Evolutionary conservation across 2,797 vertebrate species (phyloP).

Genomic region (Odontamblyopus rebecca): DNA sequence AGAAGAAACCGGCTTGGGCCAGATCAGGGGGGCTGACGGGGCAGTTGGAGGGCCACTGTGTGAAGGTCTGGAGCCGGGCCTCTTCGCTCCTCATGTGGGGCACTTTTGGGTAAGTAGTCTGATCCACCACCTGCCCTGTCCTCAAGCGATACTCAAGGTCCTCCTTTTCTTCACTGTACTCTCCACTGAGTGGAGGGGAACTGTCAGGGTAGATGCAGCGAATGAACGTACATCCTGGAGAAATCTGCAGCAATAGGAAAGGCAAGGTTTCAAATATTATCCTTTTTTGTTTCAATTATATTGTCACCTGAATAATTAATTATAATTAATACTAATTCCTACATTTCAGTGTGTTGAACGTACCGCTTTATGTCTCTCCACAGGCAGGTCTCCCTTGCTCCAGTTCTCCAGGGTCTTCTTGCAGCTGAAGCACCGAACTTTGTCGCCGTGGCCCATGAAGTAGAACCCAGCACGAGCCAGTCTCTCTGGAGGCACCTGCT

Average conservation of each 20-base stretch:
- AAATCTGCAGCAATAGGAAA: slow-evolving; percentile 61
- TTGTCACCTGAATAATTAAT: no score
- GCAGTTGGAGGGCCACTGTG: slow-evolving; percentile 78
- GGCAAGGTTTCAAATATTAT: no score
- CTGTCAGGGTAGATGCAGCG: slow-evolving; percentile 62
- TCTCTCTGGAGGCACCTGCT: slow-evolving; percentile 75
- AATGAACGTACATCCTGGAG: slow-evolving; percentile 88
- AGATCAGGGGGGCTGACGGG: slow-evolving; percentile 81
- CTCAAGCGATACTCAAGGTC: slow-evolving; percentile 80
- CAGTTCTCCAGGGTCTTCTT: slow-evolving; percentile 83
- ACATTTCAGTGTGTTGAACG: no score
- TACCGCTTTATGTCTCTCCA: slow-evolving; percentile 82
- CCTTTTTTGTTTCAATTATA: no score
- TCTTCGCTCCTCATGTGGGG: slow-evolving; percentile 88
- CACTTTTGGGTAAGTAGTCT: slow-evolving; percentile 78
- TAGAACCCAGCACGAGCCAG: slow-evolving; percentile 90
- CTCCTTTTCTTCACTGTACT: slow-evolving; percentile 68
- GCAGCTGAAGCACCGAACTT: slow-evolving; percentile 91
- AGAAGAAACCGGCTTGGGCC: slow-evolving; percentile 89
- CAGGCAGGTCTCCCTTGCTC: slow-evolving; percentile 81
- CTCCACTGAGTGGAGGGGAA: slow-evolving; percentile 20
- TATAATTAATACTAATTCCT: no score
- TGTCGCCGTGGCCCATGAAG: slow-evolving; percentile 85
- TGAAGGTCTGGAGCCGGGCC: slow-evolving; percentile 81
- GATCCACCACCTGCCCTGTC: slow-evolving; percentile 88